Base-by-base conservation (phyloP, 1,140 invertebrate species). In the Chrysopa pallens region DNA sequence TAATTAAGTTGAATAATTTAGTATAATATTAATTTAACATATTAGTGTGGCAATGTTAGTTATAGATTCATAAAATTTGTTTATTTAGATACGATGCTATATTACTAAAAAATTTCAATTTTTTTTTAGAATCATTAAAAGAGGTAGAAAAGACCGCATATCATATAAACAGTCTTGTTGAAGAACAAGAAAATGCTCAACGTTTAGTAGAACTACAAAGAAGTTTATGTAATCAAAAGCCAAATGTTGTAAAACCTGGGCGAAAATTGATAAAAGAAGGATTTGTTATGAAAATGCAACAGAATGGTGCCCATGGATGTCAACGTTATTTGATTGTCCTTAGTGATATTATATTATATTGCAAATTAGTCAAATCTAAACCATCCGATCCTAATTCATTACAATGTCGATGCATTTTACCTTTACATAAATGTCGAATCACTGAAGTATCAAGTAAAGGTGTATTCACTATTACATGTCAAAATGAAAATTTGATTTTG, bases 261-360 rank as follows among this genome's bases (percentile, higher is more conserved):
- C 64, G 80, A 27, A 69, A 67, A 43, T 65, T 84, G 38, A 69
- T 83, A 33, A 79, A 76, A 51, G 76, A 83, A 59, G 80, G 81
- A 9, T 56, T 67, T 15, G 58, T 84, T 1, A 70, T 74, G 55
- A 76, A 79, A 64, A 77, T 82, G 41, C 63, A 62, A 0, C 58
- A 64, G 31, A 63, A 63, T 50, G 62, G 61, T 8, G 61, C 46
- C 6, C 50, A 48, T 12, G 56, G 58, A 41, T 56, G 62, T 23
- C 61, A 62, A 46, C 54, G 66, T 4, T 72, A 66, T 40, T 68
- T 69, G 46, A 62, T 66, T 51, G 62, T 64, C 47, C 67, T 66
- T 56, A 68, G 55, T 44, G 75, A 71, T 55, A 74, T 69, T 52
- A 66, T 78, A 15, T 58, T 78, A 48, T 75, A 75, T 49, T 76